Percentiles rank a stretch among this genome's conserved stretches.
phyloP scores from a whole-genome alignment of 2,888 invertebrate species.

The Philereme vetulata region DNA sequence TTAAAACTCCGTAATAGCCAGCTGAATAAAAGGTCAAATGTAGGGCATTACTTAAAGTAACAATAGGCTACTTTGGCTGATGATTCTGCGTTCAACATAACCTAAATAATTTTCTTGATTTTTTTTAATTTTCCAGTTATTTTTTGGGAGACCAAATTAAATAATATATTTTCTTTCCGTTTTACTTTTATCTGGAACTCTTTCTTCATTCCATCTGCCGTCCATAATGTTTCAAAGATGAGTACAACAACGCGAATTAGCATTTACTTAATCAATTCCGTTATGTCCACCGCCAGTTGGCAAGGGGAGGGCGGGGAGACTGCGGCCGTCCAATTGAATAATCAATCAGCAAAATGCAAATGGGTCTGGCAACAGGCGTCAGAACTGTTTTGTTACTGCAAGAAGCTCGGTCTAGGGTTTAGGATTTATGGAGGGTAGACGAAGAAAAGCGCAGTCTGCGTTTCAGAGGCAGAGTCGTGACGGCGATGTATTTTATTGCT shows the following conservation, averaged over 20 bases:
- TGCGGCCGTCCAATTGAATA: slow-evolving; percentile 74
- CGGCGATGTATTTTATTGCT: slow-evolving; percentile 7
- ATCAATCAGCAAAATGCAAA: slow-evolving; percentile 80
- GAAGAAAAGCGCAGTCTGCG: slow-evolving; percentile 11
- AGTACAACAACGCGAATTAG: slow-evolving; percentile 62
- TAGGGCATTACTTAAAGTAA: no score
- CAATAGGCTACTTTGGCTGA: no score
- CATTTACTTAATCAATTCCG: slow-evolving; percentile 73
- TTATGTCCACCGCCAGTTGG: slow-evolving; percentile 52
- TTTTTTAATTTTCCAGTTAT: no score
- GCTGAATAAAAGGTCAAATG: no score
- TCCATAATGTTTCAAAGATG: slow-evolving; percentile 40
- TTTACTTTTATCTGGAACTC: not conserved
- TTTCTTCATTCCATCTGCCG: slow-evolving; percentile 1
- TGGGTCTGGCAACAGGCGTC: slow-evolving; percentile 70
- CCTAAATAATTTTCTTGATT: no score
- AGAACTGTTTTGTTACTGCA: slow-evolving; percentile 45
- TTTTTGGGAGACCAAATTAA: no score
- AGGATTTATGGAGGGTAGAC: slow-evolving; percentile 31
- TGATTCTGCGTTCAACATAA: no score
- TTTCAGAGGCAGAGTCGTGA: not conserved
- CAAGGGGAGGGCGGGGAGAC: slow-evolving; percentile 37
- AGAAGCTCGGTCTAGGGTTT: slow-evolving; percentile 23
- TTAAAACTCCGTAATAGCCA: no score
- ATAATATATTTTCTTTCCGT: not conserved